These are phyloP conservation scores for Caenorhabditis brenneri DNA, from an alignment of 1,140 invertebrate species.

Conservation along the genomic window DNA sequence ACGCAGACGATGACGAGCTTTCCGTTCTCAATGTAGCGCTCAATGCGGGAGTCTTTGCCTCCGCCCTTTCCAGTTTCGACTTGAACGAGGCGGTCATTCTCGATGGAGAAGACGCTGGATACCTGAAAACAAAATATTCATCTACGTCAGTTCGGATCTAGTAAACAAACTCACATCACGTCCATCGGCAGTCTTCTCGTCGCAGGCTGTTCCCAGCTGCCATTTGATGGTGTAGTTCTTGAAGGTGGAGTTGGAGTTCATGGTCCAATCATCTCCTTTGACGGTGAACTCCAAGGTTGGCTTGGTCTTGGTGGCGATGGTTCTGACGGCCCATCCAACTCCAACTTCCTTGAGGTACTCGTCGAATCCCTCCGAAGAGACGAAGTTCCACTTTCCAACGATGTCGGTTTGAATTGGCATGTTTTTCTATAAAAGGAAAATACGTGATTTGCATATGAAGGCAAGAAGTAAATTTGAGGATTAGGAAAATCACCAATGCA, in stretches of 20 bases:
- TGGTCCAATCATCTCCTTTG: slow-evolving; percentile 78
- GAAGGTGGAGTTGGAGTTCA: slow-evolving; percentile 83
- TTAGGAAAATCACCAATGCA: slow-evolving; percentile 12
- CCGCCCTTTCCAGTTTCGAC: slow-evolving; percentile 50
- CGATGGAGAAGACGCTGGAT: slow-evolving; percentile 46
- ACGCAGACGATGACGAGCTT: slow-evolving; percentile 74
- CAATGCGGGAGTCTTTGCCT: slow-evolving; percentile 54
- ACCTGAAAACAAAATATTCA: too few species aligned
- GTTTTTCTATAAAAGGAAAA: background rate
- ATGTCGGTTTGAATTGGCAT: slow-evolving; percentile 64
- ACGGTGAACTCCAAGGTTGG: slow-evolving; percentile 80
- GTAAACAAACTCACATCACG: slow-evolving; percentile 78
- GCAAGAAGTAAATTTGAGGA: background rate
- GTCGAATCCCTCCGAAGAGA: slow-evolving; percentile 82
- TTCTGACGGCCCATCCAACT: slow-evolving; percentile 79
- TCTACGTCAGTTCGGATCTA: too few species aligned
- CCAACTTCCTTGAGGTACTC: slow-evolving; percentile 85
- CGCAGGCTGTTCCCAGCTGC: slow-evolving; percentile 82
- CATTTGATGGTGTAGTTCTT: slow-evolving; percentile 82
- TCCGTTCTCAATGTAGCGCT: slow-evolving; percentile 60
- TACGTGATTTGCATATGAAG: too few species aligned
- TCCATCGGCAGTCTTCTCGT: slow-evolving; percentile 84
- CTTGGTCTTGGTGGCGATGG: slow-evolving; percentile 79
- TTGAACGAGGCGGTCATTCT: slow-evolving; percentile 51
- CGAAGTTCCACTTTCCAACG: slow-evolving; percentile 80